A percentile compares a stretch with the other conserved stretches of the same genome.
Evolutionary conservation across 2,113 vertebrate species (phyloP).

Genomic region (Pseudonaja textilis): DNA sequence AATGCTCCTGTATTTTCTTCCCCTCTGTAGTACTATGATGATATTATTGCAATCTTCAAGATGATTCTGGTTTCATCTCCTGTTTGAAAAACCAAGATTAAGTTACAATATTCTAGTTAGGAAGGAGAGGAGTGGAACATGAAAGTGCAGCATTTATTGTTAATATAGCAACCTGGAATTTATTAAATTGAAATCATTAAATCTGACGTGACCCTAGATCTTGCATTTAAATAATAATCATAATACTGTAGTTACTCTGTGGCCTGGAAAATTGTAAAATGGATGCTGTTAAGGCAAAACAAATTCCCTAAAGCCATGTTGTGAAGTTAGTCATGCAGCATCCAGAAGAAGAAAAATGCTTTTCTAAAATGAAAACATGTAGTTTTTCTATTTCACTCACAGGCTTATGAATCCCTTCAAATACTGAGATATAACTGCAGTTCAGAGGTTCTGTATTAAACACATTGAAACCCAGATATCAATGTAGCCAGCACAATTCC

Average conservation of each 20-base stretch:
- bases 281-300: constrained; percentile 6
- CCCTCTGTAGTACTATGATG: not conserved
- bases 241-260: constrained; percentile 11
- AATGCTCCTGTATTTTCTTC: not conserved
- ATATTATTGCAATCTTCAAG: not conserved
- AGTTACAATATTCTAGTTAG: not conserved
- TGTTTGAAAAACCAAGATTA: not conserved
- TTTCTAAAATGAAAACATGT: not conserved
- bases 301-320: not conserved
- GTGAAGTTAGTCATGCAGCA: not conserved
- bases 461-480: not conserved
- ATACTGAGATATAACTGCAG: not conserved
- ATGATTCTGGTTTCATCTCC: not conserved
- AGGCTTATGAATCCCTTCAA: not conserved
- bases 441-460: not conserved
- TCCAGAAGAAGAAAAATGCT: not conserved
- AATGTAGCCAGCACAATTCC: not conserved
- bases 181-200: not conserved
- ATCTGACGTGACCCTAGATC: not conserved
- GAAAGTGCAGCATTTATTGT: not conserved
- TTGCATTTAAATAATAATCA: constrained; percentile 5
- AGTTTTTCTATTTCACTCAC: not conserved
- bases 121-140: not conserved
- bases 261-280: constrained; percentile 9
- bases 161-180: not conserved